A percentile compares a stretch with the other conserved stretches of the same genome.
These are phyloP conservation scores for Alexandromys fortis DNA, from an alignment of 2,113 vertebrate genomes.

Conservation along the genomic window DNA sequence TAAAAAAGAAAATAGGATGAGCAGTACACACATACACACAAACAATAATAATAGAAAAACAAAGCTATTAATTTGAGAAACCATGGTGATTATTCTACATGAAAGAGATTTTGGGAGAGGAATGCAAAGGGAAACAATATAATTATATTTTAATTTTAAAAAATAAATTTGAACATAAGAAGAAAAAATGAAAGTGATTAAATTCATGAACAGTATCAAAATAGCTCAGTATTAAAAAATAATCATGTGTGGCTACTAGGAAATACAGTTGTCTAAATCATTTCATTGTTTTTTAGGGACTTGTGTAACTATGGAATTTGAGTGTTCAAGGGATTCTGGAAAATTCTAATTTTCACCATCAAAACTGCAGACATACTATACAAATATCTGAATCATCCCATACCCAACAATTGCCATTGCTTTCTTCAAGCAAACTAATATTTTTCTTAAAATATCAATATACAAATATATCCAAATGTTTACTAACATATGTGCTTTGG, in stretches of 20 bases:
- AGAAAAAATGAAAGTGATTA: not conserved
- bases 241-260: not conserved
- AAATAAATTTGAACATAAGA: not conserved
- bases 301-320: not conserved
- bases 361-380: not conserved
- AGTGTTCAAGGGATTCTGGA: not conserved
- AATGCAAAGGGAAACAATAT: not conserved
- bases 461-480: not conserved
- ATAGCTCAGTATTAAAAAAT: not conserved
- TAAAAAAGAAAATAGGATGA: not conserved
- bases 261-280: not conserved
- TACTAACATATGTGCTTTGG: not conserved
- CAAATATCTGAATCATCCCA: not conserved
- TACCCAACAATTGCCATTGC: not conserved
- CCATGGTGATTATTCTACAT: not conserved
- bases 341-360: not conserved
- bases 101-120: not conserved
- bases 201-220: not conserved
- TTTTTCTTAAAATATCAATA: not conserved
- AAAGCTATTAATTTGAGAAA: not conserved
- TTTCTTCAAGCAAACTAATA: not conserved
- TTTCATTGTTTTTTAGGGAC: not conserved
- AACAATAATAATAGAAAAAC: not conserved
- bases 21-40: not conserved
- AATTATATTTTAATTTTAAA: not conserved